Conservation (phyloP, 64 coral and sea anemone genomes). For the Pocillopora damicornis region DNA sequence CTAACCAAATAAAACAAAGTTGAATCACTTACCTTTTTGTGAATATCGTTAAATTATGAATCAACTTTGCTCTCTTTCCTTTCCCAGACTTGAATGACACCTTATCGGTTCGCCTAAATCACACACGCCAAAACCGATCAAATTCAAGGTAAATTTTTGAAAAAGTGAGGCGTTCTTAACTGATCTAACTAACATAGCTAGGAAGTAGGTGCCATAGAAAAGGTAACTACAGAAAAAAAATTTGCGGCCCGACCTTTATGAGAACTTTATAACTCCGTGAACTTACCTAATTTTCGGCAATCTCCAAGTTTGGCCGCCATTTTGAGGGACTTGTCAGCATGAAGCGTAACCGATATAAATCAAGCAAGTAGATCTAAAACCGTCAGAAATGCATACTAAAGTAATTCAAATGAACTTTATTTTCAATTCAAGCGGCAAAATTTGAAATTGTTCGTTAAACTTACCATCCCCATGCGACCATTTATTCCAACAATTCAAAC, state of each 20-base stretch:
- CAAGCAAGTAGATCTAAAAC: background rate
- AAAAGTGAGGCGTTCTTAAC: conserved; percentile 10
- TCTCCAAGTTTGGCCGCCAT: conserved; percentile 3
- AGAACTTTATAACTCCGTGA: conserved; percentile 5
- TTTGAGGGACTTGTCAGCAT: background rate
- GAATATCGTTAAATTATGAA: too few species aligned
- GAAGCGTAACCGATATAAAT: conserved; percentile 11
- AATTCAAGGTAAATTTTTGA: background rate
- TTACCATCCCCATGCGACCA: too few species aligned
- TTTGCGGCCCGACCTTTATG: background rate
- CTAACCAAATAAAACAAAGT: too few species aligned
- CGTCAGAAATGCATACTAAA: conserved; percentile 4
- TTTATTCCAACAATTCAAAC: too few species aligned
- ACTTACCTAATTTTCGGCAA: conserved; percentile 11
- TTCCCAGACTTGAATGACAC: too few species aligned
- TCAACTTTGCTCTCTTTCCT: too few species aligned
- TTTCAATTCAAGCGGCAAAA: too few species aligned
- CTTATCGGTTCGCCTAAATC: too few species aligned
- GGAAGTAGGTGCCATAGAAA: conserved; percentile 18
- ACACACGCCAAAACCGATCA: background rate
- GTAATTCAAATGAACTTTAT: background rate
- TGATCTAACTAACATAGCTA: conserved; percentile 16
- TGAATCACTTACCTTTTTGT: too few species aligned
- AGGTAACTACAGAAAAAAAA: conserved; percentile 4
- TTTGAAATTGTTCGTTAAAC: too few species aligned